Conservation (phyloP, 2,797 vertebrate genomes). For the Rhynchonycteris naso region DNA sequence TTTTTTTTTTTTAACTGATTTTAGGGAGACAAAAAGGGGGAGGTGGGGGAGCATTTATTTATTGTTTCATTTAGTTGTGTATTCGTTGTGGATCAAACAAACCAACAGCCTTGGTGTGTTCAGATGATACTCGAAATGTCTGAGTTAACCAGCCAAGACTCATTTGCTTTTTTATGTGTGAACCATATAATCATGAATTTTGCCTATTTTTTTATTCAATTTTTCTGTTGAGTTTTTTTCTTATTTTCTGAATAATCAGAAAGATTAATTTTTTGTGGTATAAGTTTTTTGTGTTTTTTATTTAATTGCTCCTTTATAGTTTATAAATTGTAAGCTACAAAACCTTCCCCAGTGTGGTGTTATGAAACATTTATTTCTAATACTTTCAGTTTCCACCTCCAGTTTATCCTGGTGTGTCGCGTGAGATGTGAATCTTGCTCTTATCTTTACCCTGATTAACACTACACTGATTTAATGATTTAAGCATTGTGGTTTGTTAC, state of each 20-base stretch:
- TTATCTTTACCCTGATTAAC: not conserved
- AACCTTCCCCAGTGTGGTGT: not conserved
- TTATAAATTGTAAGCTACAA: constrained; percentile 42
- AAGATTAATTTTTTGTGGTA: not conserved
- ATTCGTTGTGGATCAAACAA: too few relatives aligned
- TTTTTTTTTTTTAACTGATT: not conserved
- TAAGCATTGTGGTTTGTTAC: constrained; percentile 37
- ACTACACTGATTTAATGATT: constrained; percentile 18
- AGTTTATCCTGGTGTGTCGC: constrained; percentile 4
- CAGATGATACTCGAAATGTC: too few relatives aligned
- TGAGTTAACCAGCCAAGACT: too few relatives aligned
- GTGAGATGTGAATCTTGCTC: not conserved
- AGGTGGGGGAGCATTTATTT: too few relatives aligned
- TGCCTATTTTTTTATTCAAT: not conserved
- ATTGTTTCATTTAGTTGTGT: too few relatives aligned
- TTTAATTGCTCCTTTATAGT: not conserved
- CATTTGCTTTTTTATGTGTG: constrained; percentile 24
- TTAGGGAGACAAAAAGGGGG: too few relatives aligned
- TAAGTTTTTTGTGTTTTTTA: constrained; percentile 2
- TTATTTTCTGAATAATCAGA: constrained; percentile 34
- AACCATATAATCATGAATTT: constrained; percentile 32
- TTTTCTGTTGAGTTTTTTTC: constrained; percentile 51
- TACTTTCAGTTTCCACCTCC: not conserved
- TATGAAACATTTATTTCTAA: constrained; percentile 29
- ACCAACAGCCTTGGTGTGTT: too few relatives aligned